These are phyloP conservation scores for Sinhomidia bicolor DNA, from an alignment of 2,888 invertebrate species.

Conservation along the genomic window DNA sequence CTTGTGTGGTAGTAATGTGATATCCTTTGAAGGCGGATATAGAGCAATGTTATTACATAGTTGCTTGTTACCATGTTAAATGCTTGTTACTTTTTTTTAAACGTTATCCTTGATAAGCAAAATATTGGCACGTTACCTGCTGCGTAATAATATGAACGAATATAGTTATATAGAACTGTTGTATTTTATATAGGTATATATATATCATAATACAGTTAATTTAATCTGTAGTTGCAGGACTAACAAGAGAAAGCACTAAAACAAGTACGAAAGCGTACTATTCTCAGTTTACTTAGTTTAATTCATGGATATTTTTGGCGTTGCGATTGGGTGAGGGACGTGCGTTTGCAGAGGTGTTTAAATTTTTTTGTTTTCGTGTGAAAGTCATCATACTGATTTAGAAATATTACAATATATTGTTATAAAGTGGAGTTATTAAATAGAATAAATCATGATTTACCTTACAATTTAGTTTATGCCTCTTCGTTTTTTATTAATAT, in stretches of 20 bases:
- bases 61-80: not conserved
- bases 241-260: slow-evolving; percentile 64
- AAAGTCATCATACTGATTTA: not conserved
- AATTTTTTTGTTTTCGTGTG: slow-evolving; percentile 30
- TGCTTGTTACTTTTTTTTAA: not conserved
- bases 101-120: slow-evolving; percentile 58
- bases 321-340: not conserved
- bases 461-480: not conserved
- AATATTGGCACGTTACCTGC: slow-evolving; percentile 72
- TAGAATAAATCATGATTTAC: slow-evolving; percentile 2
- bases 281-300: not conserved
- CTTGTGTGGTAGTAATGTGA: not conserved
- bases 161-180: not conserved
- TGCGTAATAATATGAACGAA: slow-evolving; percentile 53
- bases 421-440: not conserved
- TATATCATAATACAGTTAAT: not conserved
- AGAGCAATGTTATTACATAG: slow-evolving; percentile 4
- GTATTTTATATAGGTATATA: not conserved
- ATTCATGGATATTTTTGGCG: not conserved
- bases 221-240: slow-evolving; percentile 14
- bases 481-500: not conserved
- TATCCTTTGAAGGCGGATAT: not conserved
- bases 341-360: not conserved
- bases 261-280: slow-evolving; percentile 67
- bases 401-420: not conserved